Evolutionary conservation across 2,888 invertebrate genomes (phyloP).

Genomic region (Psylliodes chrysocephalus): DNA sequence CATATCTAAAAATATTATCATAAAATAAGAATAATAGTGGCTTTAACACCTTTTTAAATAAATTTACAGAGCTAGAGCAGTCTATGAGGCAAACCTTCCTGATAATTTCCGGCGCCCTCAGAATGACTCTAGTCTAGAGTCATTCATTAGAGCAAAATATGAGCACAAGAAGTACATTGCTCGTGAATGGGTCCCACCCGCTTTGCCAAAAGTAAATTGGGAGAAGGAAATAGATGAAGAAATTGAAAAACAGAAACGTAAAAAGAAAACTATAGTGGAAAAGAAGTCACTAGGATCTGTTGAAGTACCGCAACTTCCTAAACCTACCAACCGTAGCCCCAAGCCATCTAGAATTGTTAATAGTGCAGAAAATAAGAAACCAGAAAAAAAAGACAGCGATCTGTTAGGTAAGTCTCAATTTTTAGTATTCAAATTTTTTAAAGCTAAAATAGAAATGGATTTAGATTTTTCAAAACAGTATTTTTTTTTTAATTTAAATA

Average conservation of each 20-base stretch:
- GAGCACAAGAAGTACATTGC: constrained; percentile 99
- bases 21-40: too few species aligned
- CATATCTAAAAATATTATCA: too few species aligned
- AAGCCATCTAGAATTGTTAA: constrained; percentile 63
- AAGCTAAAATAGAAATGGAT: too few species aligned
- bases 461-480: too few species aligned
- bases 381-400: constrained; percentile 55
- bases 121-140: constrained; percentile 91
- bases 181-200: constrained; percentile 94
- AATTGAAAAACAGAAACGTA: constrained; percentile 82
- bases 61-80: constrained; percentile 87
- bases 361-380: constrained; percentile 38
- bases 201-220: constrained; percentile 81
- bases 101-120: constrained; percentile 96
- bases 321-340: constrained; percentile 69
- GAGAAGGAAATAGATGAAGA: constrained; percentile 68
- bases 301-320: constrained; percentile 70
- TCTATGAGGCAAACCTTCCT: constrained; percentile 96
- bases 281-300: constrained; percentile 61
- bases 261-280: constrained; percentile 73
- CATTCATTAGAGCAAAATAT: constrained; percentile 97
- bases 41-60: too few species aligned
- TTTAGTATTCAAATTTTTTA: too few species aligned
- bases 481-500: too few species aligned
- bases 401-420: constrained; percentile 51